These are phyloP conservation scores for Lagria hirta DNA, from an alignment of 2,888 invertebrate genomes.

Conservation along the genomic window DNA sequence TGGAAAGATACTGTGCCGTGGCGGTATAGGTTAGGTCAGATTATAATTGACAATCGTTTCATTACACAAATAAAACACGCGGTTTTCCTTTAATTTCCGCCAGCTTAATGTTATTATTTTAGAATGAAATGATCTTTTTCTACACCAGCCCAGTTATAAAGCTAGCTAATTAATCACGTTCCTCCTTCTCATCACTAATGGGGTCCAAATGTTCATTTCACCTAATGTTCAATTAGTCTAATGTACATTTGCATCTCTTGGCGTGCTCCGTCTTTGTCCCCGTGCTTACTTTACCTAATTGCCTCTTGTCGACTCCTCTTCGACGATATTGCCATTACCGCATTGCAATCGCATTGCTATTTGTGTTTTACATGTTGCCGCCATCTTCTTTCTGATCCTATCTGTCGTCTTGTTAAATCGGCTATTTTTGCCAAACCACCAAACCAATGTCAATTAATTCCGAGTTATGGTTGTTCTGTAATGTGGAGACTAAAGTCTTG, in stretches of 20 bases:
- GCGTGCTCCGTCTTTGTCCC: conserved; percentile 45
- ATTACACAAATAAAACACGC: conserved; percentile 32
- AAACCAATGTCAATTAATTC: conserved; percentile 48
- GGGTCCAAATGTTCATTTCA: conserved; percentile 56
- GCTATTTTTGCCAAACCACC: conserved; percentile 47
- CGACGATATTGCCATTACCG: conserved; percentile 37
- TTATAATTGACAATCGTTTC: conserved; percentile 33
- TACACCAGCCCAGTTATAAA: conserved; percentile 40
- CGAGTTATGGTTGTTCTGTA: conserved; percentile 42
- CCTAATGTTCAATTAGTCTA: conserved; percentile 58
- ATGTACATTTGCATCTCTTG: conserved; percentile 56
- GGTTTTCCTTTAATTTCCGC: conserved; percentile 35
- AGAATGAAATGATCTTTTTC: conserved; percentile 43
- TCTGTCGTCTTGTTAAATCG: conserved; percentile 46
- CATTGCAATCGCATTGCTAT: conserved; percentile 36
- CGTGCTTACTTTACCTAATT: conserved; percentile 53
- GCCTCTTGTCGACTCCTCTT: conserved; percentile 44
- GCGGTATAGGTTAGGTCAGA: no score
- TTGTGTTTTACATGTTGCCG: conserved; percentile 34
- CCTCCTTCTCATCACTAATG: conserved; percentile 52
- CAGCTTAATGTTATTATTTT: conserved; percentile 41
- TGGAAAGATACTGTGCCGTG: no score
- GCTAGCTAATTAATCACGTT: conserved; percentile 53
- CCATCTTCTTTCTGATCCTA: conserved; percentile 40
- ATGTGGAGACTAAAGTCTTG: conserved; percentile 32